Conservation (phyloP, 2,888 invertebrate species). For the Orthonevra nobilis region DNA sequence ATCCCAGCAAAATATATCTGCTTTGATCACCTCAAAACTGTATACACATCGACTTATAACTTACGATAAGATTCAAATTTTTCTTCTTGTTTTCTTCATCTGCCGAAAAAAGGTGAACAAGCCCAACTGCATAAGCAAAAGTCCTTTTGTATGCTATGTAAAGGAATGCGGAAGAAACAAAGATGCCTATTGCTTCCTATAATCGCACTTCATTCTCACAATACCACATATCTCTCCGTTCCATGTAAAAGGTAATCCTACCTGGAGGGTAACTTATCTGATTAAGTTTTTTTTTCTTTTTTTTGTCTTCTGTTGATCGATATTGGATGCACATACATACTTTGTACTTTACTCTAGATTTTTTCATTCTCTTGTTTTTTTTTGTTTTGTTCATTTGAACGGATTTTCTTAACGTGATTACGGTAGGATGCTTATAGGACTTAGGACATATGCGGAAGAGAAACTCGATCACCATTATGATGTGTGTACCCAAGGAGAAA, state of each 20-base stretch:
- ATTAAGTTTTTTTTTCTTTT: conserved; percentile 34
- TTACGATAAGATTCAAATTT: too few relatives aligned
- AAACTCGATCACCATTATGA: conserved; percentile 56
- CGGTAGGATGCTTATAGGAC: conserved; percentile 31
- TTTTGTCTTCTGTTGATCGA: conserved; percentile 21
- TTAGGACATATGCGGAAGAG: conserved; percentile 54
- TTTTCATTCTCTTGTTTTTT: conserved; percentile 13
- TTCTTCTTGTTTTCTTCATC: too few relatives aligned
- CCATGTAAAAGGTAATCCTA: background rate
- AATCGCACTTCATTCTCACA: conserved; percentile 21
- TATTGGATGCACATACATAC: background rate
- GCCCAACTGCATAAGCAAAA: conserved; percentile 1
- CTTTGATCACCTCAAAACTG: too few relatives aligned
- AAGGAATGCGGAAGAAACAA: too few relatives aligned
- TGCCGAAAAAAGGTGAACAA: background rate
- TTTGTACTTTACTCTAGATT: too few relatives aligned
- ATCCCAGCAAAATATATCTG: too few relatives aligned
- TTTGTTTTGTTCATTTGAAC: conserved; percentile 32
- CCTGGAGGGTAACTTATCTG: conserved; percentile 55
- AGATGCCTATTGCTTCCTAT: conserved; percentile 15
- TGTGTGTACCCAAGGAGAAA: conserved; percentile 32
- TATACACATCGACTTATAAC: too few relatives aligned
- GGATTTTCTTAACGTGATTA: conserved; percentile 53
- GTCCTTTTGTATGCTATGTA: too few relatives aligned
- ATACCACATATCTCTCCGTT: background rate